Base-by-base conservation (phyloP, 23 tunicate genomes). In the Aplidium turbinatum region DNA sequence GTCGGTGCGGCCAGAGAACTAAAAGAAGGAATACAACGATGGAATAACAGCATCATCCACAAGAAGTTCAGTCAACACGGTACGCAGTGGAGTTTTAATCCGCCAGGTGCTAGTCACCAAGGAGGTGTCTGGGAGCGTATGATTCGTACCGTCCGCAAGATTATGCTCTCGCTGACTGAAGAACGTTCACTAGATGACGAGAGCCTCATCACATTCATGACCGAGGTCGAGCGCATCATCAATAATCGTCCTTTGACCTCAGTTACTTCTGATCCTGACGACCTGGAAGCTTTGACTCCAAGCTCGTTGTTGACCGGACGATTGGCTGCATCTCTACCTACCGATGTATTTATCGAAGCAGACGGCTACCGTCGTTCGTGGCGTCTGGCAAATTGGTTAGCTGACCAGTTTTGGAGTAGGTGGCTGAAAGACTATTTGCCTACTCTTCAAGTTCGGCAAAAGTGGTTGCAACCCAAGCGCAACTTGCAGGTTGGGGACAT, bases 161-260 rank as follows among this genome's bases (percentile, higher is more conserved):
- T 30, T 13, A 29, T 71, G 58, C 35, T 9, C 61, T n/a, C 77
- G 0, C 35, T 71, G 7, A 47, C 48, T 48, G 36, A 48, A 7
- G 72, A 65, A 36, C 48, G 72, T 0, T 47, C 77, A 0, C 38
- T 71, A 0, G 48, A 23, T 0, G 77, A 71, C 28, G 77, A 71
- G 36, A 46, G 61, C 7, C 62, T 71, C 13, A 40, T 30, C 18
- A 71, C 77, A 0, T 27, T 62, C 23, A 13, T 62, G 16, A 51
- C 26, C 58, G 61, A 42, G 42, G 31, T 65, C 6, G 82, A 77
- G 30, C 26, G 21, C 6, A 77, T 77, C 4, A 26, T 62, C 34
- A 77, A 77, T 33, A 27, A 60, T 46, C 57, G 82, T 9, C 82
- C 82, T 0, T 46, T 77, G 0, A 63, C 82, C 24, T 23, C 4